Evolutionary conservation across 2,888 invertebrate species (phyloP).

Genomic region (Mylabris sibirica): DNA sequence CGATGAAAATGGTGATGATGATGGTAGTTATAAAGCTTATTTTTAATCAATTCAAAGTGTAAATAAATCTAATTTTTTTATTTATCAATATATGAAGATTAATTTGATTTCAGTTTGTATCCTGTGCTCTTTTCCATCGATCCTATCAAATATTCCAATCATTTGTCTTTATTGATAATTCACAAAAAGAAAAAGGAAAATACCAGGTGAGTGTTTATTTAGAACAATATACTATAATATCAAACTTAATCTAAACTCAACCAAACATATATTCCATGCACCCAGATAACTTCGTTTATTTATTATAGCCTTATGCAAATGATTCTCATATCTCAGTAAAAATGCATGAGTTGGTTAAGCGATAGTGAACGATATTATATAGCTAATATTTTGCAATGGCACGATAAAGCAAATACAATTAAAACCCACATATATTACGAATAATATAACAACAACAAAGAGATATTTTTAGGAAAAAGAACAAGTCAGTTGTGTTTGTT

Average conservation of each 20-base stretch:
- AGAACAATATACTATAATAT: slow-evolving; percentile 47
- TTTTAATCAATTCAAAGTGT: slow-evolving; percentile 38
- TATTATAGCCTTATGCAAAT: slow-evolving; percentile 61
- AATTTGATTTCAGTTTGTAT: background rate
- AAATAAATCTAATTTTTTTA: background rate
- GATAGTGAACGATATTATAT: slow-evolving; percentile 49
- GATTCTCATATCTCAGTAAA: slow-evolving; percentile 56
- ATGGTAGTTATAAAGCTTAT: slow-evolving; percentile 16
- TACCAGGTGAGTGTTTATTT: slow-evolving; percentile 6
- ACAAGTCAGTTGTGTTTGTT: background rate
- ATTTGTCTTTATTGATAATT: background rate
- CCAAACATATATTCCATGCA: slow-evolving; percentile 54
- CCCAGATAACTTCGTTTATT: slow-evolving; percentile 59
- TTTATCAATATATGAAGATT: background rate
- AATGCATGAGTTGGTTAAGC: slow-evolving; percentile 55
- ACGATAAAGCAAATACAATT: slow-evolving; percentile 51
- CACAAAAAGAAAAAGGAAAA: background rate
- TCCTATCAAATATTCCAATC: background rate
- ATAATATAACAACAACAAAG: slow-evolving; percentile 1
- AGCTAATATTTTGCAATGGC: slow-evolving; percentile 52
- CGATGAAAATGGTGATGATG: slow-evolving; percentile 44
- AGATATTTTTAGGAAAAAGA: background rate
- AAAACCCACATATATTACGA: slow-evolving; percentile 31
- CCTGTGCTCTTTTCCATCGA: background rate
- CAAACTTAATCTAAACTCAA: slow-evolving; percentile 57